Evolutionary conservation across 2,888 invertebrate species (phyloP).

Genomic region (Polyploca ridens): DNA sequence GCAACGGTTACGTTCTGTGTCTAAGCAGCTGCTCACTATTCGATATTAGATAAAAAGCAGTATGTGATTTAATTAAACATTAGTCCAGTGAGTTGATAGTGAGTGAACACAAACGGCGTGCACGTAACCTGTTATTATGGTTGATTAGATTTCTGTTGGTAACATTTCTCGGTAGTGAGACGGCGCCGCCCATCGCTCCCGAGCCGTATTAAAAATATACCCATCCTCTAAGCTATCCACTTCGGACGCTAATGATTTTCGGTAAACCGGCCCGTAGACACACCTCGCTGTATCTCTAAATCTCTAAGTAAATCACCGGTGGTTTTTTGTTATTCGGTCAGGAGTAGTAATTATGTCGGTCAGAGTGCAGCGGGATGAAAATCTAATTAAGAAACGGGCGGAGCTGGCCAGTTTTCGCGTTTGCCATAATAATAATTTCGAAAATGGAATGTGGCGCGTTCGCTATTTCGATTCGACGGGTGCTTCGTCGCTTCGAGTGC

Average conservation of each 20-base stretch:
- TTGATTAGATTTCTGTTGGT: constrained; percentile 85
- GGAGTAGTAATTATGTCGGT: constrained; percentile 83
- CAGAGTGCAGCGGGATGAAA: constrained; percentile 82
- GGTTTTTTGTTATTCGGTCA: constrained; percentile 76
- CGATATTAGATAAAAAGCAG: constrained; percentile 68
- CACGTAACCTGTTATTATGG: constrained; percentile 83
- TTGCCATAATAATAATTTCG: constrained; percentile 62
- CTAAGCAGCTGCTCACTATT: constrained; percentile 63
- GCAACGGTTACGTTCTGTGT: constrained; percentile 36
- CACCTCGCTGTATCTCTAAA: constrained; percentile 76
- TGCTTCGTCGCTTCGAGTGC: constrained; percentile 17
- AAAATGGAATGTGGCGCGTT: constrained; percentile 45
- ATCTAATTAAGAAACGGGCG: constrained; percentile 83
- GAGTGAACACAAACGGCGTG: constrained; percentile 79
- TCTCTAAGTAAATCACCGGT: constrained; percentile 81
- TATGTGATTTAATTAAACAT: constrained; percentile 83
- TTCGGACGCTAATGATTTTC: constrained; percentile 82
- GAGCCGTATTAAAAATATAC: constrained; percentile 81
- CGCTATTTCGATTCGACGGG: constrained; percentile 33
- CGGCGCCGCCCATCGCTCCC: constrained; percentile 83
- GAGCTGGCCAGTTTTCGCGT: constrained; percentile 63
- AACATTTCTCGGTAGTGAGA: constrained; percentile 83
- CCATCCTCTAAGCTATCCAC: constrained; percentile 77
- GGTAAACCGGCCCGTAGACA: constrained; percentile 81
- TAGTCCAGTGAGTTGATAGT: constrained; percentile 74